Percentiles rank a stretch among this genome's conserved stretches.
phyloP scores from a whole-genome alignment of 2,113 vertebrate species.

The Alces alces region DNA sequence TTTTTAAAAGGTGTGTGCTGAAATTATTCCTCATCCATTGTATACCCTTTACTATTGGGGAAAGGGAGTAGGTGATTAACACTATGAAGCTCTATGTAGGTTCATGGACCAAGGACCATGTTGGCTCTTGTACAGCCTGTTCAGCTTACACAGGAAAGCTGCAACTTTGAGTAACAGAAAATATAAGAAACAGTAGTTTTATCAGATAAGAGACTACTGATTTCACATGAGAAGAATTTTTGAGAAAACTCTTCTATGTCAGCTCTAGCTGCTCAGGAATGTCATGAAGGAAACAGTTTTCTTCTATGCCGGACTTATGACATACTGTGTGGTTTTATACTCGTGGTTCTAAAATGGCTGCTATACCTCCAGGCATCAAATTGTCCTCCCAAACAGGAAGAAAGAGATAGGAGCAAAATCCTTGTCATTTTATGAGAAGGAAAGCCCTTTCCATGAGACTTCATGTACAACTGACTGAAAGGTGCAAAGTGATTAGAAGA shows the following conservation, averaged over 20 bases:
- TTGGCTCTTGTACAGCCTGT: neutral
- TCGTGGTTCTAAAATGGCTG: neutral
- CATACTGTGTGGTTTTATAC: neutral
- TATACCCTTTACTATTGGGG: neutral
- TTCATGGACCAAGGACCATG: neutral
- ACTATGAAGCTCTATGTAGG: neutral
- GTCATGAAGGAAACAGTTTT: neutral
- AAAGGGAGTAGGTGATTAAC: neutral
- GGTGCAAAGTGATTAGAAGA: neutral
- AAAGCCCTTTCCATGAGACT: neutral
- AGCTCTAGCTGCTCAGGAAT: neutral
- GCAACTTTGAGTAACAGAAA: neutral
- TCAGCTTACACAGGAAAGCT: neutral
- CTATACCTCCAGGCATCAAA: neutral
- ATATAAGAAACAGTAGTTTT: neutral
- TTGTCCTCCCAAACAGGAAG: neutral
- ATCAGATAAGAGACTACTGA: neutral
- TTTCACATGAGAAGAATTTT: neutral
- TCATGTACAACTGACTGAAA: neutral
- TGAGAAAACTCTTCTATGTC: neutral
- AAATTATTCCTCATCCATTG: neutral
- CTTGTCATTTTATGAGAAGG: neutral
- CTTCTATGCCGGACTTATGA: neutral
- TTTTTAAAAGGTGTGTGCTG: neutral
- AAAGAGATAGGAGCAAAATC: neutral